Base-by-base conservation (phyloP, 2,888 invertebrate species). In the Alviniconcha strummeri region DNA sequence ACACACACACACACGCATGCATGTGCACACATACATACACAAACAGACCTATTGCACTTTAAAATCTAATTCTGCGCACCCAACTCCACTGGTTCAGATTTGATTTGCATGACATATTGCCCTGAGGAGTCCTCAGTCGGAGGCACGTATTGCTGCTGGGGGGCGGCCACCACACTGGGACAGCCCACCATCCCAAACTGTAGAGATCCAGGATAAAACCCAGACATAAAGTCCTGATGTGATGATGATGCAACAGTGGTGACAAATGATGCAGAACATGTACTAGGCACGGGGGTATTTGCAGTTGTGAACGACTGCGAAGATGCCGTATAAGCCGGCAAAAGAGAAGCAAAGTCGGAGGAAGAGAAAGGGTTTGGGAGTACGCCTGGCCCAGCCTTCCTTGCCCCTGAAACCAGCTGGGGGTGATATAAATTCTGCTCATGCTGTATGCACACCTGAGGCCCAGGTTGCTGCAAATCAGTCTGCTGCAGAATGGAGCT, bases 181-280 rank as follows among this genome's bases (percentile, higher is more conserved):
- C 19, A 13, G 7, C 78, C 78, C 52, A 78, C 78, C 78, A 78
- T 78, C 13, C 78, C 78, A 57, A 78, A 78, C 4, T 57, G 52
- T 1, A 60, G 78, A 60, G 78, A 78, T 9, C 77, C 77, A 19
- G 77, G n/a, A 57, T 78, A 60, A 52, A 78, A 78, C 52, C 64
- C 64, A 36, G 78, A 78, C 78, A 78, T 64, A 57, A 78, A 78
- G 52, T 78, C 78, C 64, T 36, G 78, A 64, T 60, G 57, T 9
- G 52, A 17, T 52, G 56, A n/a, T 9, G 76, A 57, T 13, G 64
- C 15, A 9, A 64, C 9, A 15, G 9, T 64, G 64, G 9, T 64
- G 36, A 36, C 36, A 36, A 36, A 36, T 36, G 36, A 36, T 36
- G 36, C 36, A 36, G 36, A 36, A 36, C 36, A 36, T 36, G 36